A percentile compares a stretch with the other conserved stretches of the same genome.
Conservation (phyloP, 2,113 vertebrate genomes). For the Hippoglossus stenolepis region DNA sequence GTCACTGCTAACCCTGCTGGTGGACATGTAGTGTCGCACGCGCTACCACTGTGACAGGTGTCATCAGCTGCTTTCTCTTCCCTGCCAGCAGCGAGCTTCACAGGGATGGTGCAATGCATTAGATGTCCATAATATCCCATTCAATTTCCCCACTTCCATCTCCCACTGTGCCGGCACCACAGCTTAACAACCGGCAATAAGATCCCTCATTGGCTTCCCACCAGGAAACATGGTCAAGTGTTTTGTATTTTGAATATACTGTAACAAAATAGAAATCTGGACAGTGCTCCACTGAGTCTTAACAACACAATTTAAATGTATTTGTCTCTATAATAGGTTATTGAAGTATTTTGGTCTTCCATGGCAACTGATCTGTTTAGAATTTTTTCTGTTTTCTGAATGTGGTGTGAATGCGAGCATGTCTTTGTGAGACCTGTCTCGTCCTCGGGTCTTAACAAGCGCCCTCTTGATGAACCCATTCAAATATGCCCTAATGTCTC, state of each 20-base stretch:
- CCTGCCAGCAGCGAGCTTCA: conserved; percentile 7
- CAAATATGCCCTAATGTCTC: conserved; percentile 35
- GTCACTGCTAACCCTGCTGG: conserved; percentile 6
- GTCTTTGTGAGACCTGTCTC: conserved; percentile 1
- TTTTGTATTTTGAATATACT: not conserved
- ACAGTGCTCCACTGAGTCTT: not conserved
- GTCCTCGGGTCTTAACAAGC: conserved; percentile 21
- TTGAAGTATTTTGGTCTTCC: not conserved
- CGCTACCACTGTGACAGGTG: conserved; percentile 8
- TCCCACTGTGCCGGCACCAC: not conserved
- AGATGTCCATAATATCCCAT: not conserved
- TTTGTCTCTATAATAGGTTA: not conserved
- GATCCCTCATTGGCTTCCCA: conserved; percentile 3
- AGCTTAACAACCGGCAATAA: not conserved
- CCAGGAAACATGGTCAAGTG: not conserved
- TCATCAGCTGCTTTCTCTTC: conserved; percentile 15
- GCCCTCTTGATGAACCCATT: conserved; percentile 53
- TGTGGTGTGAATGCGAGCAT: not conserved
- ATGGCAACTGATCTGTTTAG: not conserved
- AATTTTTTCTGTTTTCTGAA: not conserved
- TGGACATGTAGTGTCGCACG: not conserved
- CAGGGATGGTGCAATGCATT: not conserved
- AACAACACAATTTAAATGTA: not conserved
- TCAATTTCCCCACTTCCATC: not conserved
- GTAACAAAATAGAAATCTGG: too few relatives aligned